Percentiles rank a stretch among this genome's conserved stretches.
These are phyloP conservation scores for Enhydra lutris DNA, from an alignment of 2,113 vertebrate genomes.

Conservation along the genomic window DNA sequence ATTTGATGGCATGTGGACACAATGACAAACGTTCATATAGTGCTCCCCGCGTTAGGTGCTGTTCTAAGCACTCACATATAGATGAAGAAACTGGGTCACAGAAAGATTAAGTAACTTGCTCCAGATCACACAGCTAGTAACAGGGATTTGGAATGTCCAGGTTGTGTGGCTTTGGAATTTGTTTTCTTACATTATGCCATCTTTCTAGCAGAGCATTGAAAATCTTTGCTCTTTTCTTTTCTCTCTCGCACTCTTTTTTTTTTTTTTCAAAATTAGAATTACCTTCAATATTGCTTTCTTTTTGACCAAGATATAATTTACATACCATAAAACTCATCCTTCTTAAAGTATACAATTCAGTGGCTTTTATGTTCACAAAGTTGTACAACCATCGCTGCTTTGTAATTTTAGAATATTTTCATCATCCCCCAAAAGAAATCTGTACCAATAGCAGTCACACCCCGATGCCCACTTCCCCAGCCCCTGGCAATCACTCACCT, in stretches of 20 bases:
- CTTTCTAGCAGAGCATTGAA: neutral
- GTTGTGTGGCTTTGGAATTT: neutral
- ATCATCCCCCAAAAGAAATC: neutral
- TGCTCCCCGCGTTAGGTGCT: neutral
- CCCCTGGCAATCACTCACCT: neutral
- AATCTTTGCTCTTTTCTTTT: neutral
- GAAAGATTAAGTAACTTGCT: neutral
- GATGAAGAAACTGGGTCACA: neutral
- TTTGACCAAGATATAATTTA: neutral
- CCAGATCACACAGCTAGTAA: neutral
- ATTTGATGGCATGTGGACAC: neutral
- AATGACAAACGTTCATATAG: neutral
- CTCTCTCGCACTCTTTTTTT: neutral
- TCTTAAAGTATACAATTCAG: neutral
- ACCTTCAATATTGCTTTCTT: neutral
- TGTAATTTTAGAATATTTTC: conserved; percentile 30
- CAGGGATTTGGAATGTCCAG: neutral
- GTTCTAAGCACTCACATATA: neutral
- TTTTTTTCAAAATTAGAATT: neutral
- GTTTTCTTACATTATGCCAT: neutral
- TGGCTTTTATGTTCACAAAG: neutral
- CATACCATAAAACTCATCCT: neutral
- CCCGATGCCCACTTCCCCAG: neutral
- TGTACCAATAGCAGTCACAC: neutral
- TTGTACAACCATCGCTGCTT: neutral